Conservation (phyloP, 1,140 invertebrate genomes). For the Meloidogyne chitwoodi region DNA sequence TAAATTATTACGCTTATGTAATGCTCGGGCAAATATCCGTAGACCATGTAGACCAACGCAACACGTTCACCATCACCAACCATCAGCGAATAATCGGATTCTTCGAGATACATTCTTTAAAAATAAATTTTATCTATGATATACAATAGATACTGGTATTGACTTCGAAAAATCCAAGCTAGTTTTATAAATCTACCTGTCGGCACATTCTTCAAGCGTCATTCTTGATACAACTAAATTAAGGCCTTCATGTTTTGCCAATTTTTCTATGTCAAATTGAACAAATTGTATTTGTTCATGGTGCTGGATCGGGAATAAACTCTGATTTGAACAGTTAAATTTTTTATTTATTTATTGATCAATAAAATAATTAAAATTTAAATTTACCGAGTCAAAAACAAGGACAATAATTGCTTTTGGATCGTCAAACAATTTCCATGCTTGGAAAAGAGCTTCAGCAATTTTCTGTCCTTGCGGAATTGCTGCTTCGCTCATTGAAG, state of each 20-base stretch:
- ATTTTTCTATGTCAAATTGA: not conserved
- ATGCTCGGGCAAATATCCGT: not conserved
- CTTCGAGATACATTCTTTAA: not conserved
- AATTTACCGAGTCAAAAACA: not conserved
- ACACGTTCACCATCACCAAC: conserved; percentile 1
- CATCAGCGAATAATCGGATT: conserved; percentile 1
- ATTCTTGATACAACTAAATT: not conserved
- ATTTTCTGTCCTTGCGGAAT: not conserved
- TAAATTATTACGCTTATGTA: not conserved
- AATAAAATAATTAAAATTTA: too few species aligned
- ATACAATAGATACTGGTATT: too few species aligned
- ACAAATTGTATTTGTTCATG: conserved; percentile 7
- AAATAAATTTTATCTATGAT: not conserved
- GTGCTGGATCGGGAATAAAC: not conserved
- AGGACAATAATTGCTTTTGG: not conserved
- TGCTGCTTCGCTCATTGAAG: not conserved
- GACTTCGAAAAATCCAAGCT: too few species aligned
- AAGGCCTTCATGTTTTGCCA: not conserved
- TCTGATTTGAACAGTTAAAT: not conserved
- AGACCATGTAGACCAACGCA: not conserved
- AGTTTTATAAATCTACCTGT: not conserved
- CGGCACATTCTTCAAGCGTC: not conserved
- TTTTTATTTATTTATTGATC: too few species aligned
- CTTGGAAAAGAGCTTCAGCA: not conserved
- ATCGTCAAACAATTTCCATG: conserved; percentile 5